Percentiles rank a stretch among this genome's conserved stretches.
Conservation (phyloP, 2,113 vertebrate genomes). For the Larimichthys crocea region DNA sequence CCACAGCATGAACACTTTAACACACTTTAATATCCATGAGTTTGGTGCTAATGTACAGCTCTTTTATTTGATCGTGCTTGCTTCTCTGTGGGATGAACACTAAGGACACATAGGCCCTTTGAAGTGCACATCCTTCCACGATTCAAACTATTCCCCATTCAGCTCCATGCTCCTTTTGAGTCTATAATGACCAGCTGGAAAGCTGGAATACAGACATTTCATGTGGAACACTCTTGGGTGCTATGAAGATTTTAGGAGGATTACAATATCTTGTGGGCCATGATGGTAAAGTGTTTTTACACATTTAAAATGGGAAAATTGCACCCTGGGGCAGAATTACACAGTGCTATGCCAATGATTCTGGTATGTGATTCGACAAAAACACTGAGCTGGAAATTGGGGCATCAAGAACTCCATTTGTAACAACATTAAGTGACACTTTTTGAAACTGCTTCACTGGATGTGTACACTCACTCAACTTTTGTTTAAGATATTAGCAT, state of each 20-base stretch:
- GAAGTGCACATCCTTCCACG: conserved; percentile 16
- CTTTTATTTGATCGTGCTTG: conserved; percentile 24
- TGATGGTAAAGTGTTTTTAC: neutral
- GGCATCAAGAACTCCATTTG: neutral
- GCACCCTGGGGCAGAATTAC: neutral
- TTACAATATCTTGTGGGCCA: neutral
- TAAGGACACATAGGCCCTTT: conserved; percentile 25
- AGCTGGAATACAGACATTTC: conserved; percentile 29
- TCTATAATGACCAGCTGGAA: conserved; percentile 24
- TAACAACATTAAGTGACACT: neutral
- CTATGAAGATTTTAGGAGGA: conserved; percentile 21
- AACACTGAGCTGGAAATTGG: neutral
- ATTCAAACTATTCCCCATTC: neutral
- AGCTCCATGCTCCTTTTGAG: neutral
- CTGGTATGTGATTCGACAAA: neutral
- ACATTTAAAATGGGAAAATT: neutral
- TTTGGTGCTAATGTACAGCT: conserved; percentile 29
- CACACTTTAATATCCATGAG: conserved; percentile 15
- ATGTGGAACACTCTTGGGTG: neutral
- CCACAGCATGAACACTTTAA: neutral
- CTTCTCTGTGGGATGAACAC: conserved; percentile 15
- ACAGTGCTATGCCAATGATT: neutral
- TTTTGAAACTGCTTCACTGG: conserved; percentile 5
- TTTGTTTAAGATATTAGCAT: neutral
- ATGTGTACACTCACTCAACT: neutral